A percentile compares a stretch with the other conserved stretches of the same genome.
phyloP scores from a whole-genome alignment of 2,113 vertebrate genomes.

The Toxotes jaculatrix region DNA sequence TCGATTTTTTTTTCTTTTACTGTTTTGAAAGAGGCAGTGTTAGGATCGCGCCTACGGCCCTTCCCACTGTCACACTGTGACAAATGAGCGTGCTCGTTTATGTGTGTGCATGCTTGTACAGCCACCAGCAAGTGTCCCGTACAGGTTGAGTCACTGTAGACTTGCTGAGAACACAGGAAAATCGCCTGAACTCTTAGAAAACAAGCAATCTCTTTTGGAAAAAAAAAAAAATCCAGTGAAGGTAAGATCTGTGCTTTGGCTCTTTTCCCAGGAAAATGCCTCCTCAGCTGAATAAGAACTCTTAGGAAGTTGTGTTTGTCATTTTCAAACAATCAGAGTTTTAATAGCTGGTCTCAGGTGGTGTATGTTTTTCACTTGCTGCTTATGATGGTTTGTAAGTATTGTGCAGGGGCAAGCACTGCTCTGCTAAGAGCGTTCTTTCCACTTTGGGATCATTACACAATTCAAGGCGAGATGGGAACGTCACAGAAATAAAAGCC shows the following conservation, averaged over 20 bases:
- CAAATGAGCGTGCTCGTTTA: conserved; percentile 9
- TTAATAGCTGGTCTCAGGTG: conserved; percentile 24
- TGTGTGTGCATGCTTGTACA: conserved; percentile 18
- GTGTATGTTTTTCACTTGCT: conserved; percentile 7
- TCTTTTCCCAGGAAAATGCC: conserved; percentile 10
- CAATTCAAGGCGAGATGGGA: neutral
- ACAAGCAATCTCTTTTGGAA: neutral
- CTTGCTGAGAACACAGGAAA: conserved; percentile 53
- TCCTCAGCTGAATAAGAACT: conserved; percentile 16
- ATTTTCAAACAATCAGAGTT: conserved; percentile 8
- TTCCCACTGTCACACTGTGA: conserved; percentile 36
- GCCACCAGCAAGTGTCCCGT: conserved; percentile 23
- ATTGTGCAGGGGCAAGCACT: conserved; percentile 4
- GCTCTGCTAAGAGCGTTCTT: conserved; percentile 16
- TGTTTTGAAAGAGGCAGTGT: neutral
- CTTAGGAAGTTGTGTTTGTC: conserved; percentile 4
- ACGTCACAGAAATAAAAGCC: conserved; percentile 12
- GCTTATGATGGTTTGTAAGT: conserved; percentile 15
- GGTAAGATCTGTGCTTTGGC: conserved; percentile 32
- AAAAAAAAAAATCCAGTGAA: conserved; percentile 10
- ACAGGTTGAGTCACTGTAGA: conserved; percentile 54
- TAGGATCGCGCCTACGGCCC: conserved; percentile 15
- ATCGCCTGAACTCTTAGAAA: conserved; percentile 30
- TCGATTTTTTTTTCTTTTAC: neutral
- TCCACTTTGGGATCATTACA: conserved; percentile 20